Conservation (phyloP, 2,113 vertebrate genomes). For the Dryoscopus gambensis region DNA sequence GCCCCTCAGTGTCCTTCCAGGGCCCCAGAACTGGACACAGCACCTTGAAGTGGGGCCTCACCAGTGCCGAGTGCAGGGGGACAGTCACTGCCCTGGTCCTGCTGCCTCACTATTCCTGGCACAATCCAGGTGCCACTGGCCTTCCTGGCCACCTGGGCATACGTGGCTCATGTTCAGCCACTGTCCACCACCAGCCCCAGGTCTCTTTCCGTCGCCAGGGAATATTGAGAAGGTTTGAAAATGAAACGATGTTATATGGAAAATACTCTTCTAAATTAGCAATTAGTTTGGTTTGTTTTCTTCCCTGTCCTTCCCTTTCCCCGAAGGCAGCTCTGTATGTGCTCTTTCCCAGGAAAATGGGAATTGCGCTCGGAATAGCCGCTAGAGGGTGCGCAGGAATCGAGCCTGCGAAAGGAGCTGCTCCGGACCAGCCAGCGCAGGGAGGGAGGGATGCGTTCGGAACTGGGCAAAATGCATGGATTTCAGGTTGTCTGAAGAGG, state of each 20-base stretch:
- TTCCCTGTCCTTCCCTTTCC: neutral
- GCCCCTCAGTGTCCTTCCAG: neutral
- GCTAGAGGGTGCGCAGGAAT: conserved; percentile 61
- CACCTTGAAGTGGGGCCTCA: neutral
- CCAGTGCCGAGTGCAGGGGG: neutral
- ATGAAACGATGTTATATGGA: neutral
- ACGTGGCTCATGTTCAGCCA: accelerated
- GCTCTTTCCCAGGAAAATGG: neutral
- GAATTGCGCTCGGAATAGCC: neutral
- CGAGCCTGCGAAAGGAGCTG: neutral
- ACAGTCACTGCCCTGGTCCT: neutral
- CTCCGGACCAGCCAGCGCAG: neutral
- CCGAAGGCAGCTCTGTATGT: neutral
- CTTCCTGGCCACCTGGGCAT: neutral
- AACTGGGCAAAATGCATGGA: neutral
- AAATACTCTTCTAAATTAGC: neutral
- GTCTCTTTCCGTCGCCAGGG: neutral
- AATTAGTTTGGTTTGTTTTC: neutral
- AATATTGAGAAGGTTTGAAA: neutral
- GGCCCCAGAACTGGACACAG: neutral
- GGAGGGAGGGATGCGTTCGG: neutral
- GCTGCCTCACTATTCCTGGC: neutral
- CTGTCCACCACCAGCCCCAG: neutral
- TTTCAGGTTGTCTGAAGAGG: neutral
- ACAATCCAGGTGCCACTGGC: neutral